phyloP scores from a whole-genome alignment of 2,113 vertebrate genomes.

The Nesoenas mayeri region DNA sequence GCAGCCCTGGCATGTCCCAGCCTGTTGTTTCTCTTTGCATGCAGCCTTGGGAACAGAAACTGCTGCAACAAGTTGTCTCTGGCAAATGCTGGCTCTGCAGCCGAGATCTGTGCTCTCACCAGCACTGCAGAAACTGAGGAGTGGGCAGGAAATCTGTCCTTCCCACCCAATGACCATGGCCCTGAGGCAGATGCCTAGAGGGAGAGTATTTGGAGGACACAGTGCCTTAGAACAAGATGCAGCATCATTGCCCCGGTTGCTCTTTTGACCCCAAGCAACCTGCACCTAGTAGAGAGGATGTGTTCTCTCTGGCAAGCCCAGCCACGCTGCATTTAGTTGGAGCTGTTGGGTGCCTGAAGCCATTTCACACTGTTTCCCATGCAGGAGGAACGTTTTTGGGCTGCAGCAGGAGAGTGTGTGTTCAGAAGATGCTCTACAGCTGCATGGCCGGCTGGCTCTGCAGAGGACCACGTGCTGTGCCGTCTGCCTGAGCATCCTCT shows the following conservation, averaged over 20 bases:
- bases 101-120: background rate
- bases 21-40: background rate
- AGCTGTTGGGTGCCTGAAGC: background rate
- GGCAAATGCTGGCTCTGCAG: fast-evolving
- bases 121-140: background rate
- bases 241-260: fast-evolving
- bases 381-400: background rate
- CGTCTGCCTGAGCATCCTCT: background rate
- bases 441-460: background rate
- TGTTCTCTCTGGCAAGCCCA: background rate
- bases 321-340: fast-evolving
- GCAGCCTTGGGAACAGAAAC: background rate
- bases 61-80: background rate
- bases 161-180: fast-evolving
- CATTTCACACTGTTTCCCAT: fast-evolving
- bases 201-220: background rate
- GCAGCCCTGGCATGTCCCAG: background rate
- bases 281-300: background rate
- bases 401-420: background rate
- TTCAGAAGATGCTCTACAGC: background rate
- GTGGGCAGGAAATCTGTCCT: background rate
- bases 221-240: fast-evolving
- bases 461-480: background rate
- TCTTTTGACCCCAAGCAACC: background rate
- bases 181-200: fast-evolving